Conservation (phyloP, 2,113 vertebrate species). For the Bothrops jararaca region DNA sequence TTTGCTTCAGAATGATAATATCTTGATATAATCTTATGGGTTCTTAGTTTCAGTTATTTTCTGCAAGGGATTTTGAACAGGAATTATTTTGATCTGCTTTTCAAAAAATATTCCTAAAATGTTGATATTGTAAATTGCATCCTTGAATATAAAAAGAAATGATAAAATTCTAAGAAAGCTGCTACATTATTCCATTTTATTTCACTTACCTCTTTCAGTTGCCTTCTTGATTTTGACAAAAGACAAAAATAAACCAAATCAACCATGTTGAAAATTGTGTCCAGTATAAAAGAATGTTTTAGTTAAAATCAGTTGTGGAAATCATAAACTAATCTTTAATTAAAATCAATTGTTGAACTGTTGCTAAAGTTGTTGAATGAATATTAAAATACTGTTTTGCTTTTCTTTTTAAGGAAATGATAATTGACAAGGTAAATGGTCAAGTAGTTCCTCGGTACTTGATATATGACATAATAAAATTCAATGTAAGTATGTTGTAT, state of each 20-base stretch:
- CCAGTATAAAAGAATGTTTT: neutral
- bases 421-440: constrained; percentile 96
- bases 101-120: neutral
- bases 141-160: neutral
- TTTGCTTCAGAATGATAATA: neutral
- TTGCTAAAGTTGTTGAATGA: neutral
- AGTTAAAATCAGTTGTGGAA: neutral
- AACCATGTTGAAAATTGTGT: neutral
- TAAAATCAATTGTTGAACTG: neutral
- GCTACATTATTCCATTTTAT: neutral
- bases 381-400: constrained; percentile 13
- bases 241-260: neutral
- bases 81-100: neutral
- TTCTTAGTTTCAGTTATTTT: neutral
- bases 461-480: constrained; percentile 99
- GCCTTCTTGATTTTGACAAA: neutral
- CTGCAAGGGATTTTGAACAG: neutral
- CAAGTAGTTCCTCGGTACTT: constrained; percentile 93
- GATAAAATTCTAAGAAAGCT: neutral
- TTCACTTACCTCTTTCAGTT: neutral
- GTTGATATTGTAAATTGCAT: neutral
- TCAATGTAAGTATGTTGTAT: constrained; percentile 85
- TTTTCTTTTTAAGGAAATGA: constrained; percentile 91
- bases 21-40: neutral
- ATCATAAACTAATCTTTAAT: neutral